Conservation (phyloP, 30 jellyfish, hydroid and myxozoan species). For the Turritopsis dohrnii region DNA sequence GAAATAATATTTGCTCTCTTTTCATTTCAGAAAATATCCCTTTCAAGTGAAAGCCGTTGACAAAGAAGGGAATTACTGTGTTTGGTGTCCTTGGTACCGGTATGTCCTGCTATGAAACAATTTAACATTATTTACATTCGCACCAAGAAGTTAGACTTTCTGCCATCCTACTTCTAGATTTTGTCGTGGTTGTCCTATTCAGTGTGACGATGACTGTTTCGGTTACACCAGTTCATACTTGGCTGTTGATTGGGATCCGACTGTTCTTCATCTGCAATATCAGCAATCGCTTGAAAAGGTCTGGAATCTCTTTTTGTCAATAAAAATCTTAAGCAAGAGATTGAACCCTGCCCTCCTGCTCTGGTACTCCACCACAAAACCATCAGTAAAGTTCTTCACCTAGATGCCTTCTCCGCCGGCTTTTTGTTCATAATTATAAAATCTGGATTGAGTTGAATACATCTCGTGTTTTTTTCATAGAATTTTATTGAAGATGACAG, state of each 20-base stretch:
- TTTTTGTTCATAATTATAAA: too few relatives aligned
- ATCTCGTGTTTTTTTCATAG: conserved; percentile 8
- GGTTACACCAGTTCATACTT: conserved; percentile 28
- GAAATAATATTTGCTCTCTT: not conserved
- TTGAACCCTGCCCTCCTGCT: too few relatives aligned
- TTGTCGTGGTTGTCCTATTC: conserved; percentile 80
- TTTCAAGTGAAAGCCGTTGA: conserved; percentile 65
- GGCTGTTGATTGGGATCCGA: conserved; percentile 91
- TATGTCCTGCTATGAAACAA: too few relatives aligned
- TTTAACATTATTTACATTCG: too few relatives aligned
- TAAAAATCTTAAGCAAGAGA: conserved; percentile 15
- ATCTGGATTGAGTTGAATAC: too few relatives aligned
- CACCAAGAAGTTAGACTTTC: too few relatives aligned
- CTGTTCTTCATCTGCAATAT: conserved; percentile 68
- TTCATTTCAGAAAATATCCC: conserved; percentile 33
- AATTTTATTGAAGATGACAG: conserved; percentile 53
- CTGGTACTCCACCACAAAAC: too few relatives aligned
- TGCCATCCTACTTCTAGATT: conserved; percentile 52
- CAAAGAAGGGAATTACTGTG: conserved; percentile 79
- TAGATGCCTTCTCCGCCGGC: too few relatives aligned
- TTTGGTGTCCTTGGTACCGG: conserved; percentile 93
- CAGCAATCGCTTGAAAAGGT: conserved; percentile 81
- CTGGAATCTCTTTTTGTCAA: not conserved
- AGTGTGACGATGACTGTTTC: conserved; percentile 54
- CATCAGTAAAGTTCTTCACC: too few relatives aligned